phyloP scores from a whole-genome alignment of 2,888 invertebrate species.

The Netelia inedita region DNA sequence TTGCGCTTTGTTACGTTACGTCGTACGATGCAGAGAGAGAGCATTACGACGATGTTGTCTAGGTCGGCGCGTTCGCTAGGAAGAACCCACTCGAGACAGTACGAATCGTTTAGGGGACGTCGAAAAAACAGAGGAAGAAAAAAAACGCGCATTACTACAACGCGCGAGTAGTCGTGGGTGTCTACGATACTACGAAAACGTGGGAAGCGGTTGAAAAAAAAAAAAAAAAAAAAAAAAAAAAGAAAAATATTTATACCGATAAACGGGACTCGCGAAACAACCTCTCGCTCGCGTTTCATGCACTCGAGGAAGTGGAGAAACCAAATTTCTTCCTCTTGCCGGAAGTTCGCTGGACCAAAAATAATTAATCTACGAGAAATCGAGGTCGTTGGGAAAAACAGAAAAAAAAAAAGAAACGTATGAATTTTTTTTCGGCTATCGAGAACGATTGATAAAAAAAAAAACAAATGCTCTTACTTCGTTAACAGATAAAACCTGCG shows the following conservation, averaged over 20 bases:
- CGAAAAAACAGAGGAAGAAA: not conserved
- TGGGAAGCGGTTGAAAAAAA: slow-evolving; percentile 22
- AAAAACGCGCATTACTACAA: not conserved
- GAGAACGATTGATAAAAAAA: no score
- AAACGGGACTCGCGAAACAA: no score
- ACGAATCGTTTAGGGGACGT: slow-evolving; percentile 7
- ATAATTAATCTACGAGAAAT: no score
- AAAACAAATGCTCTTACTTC: no score
- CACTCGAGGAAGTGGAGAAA: no score
- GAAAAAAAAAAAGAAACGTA: no score
- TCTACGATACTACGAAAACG: slow-evolving; percentile 28
- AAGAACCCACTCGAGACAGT: not conserved
- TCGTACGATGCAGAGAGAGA: not conserved
- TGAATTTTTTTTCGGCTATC: no score
- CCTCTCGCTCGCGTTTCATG: no score
- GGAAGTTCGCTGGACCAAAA: no score
- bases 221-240: not conserved
- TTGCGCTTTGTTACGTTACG: not conserved
- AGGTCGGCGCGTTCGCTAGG: slow-evolving; percentile 27
- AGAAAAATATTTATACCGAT: slow-evolving; percentile 17
- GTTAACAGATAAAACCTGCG: no score
- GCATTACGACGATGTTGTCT: slow-evolving; percentile 46
- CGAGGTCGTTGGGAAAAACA: no score
- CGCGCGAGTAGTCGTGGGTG: slow-evolving; percentile 29
- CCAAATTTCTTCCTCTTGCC: no score